A percentile compares a stretch with the other conserved stretches of the same genome.
These are phyloP conservation scores for Drosophila ohnishii DNA, from an alignment of 1,140 invertebrate species.

Conservation along the genomic window DNA sequence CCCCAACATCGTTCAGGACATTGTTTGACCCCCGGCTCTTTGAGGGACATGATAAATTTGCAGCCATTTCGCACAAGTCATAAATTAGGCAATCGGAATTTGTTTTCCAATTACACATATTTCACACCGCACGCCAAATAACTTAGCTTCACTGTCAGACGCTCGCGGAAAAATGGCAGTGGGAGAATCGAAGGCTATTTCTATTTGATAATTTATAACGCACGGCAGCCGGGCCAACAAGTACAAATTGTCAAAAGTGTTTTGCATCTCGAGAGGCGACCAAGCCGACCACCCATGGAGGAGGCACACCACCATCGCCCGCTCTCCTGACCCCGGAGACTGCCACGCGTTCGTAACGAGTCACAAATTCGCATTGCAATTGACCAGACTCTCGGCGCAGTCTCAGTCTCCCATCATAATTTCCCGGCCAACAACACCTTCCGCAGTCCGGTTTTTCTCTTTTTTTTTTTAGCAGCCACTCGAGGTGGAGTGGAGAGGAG, in stretches of 20 bases:
- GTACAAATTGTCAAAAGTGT: slow-evolving; percentile 80
- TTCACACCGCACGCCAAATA: slow-evolving; percentile 77
- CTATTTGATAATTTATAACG: slow-evolving; percentile 82
- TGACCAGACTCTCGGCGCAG: slow-evolving; percentile 48
- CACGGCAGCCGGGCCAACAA: slow-evolving; percentile 65
- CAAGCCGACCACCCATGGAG: slow-evolving; percentile 63
- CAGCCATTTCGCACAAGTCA: slow-evolving; percentile 61
- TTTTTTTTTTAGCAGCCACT: slow-evolving; percentile 2
- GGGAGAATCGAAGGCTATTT: slow-evolving; percentile 66
- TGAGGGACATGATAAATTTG: slow-evolving; percentile 63
- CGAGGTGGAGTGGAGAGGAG: background rate
- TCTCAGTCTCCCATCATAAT: slow-evolving; percentile 62
- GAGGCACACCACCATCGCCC: slow-evolving; percentile 24
- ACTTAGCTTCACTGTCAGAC: slow-evolving; percentile 44
- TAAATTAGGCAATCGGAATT: slow-evolving; percentile 78
- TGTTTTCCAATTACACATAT: slow-evolving; percentile 81
- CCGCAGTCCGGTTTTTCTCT: slow-evolving; percentile 37
- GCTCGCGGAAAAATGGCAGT: slow-evolving; percentile 27
- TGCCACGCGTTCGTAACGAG: slow-evolving; percentile 75
- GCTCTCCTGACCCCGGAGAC: slow-evolving; percentile 47
- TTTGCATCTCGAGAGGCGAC: slow-evolving; percentile 63
- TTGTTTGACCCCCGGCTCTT: slow-evolving; percentile 34
- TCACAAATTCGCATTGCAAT: slow-evolving; percentile 77
- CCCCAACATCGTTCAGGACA: slow-evolving; percentile 19
- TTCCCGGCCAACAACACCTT: slow-evolving; percentile 77